Base-by-base conservation (phyloP, 2,888 invertebrate species). In the Rotaria macrura region DNA sequence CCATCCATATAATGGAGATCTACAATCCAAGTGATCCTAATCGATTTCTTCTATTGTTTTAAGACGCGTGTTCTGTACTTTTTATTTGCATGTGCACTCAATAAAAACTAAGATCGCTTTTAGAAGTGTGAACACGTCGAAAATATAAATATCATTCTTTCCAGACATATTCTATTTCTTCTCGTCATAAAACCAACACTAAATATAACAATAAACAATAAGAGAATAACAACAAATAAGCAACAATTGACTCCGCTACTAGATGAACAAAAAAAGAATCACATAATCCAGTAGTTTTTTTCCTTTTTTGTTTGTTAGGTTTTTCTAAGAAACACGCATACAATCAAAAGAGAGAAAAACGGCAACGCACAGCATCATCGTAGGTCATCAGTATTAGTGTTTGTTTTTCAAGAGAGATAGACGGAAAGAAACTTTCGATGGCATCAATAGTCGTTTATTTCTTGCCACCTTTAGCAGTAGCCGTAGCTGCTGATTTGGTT, bases 401-500 rank as follows among this genome's bases (percentile, higher is more conserved):
- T 57, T 57, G 7, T n/a, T 57, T 57, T 29, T 57, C 10, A 25
- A 29, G 14, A 29, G 25, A 57, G 10, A 57, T 29, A 29, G 57
- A 57, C 29, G n/a, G 29, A 57, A 57, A 57, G 29, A 57, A 57
- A 57, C 29, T 57, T 57, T 12, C 10, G 57, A 57, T 57, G 29
- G 20, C 17, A 49, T 7, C 43, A 49, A 17, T 9, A 12, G 14
- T 49, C 17, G 49, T 17, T 49, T 65, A 65, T 34, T 65, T 65
- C 17, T 65, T 65, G 9, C 57, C 57, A 29, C 5, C 34, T 65
- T 96, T 65, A 14, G 29, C 34, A 14, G n/a, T 12, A 29, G 65
- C 96, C 89, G 97, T 98, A 91, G 98, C 96, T 93, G 98, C 99
- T 93, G 98, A 98, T 92, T 96, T 96, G 93, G 98, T 98, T 91